A percentile compares a stretch with the other conserved stretches of the same genome.
These are phyloP conservation scores for Pachyramphus minor DNA, from an alignment of 2,113 vertebrate genomes.

Conservation along the genomic window DNA sequence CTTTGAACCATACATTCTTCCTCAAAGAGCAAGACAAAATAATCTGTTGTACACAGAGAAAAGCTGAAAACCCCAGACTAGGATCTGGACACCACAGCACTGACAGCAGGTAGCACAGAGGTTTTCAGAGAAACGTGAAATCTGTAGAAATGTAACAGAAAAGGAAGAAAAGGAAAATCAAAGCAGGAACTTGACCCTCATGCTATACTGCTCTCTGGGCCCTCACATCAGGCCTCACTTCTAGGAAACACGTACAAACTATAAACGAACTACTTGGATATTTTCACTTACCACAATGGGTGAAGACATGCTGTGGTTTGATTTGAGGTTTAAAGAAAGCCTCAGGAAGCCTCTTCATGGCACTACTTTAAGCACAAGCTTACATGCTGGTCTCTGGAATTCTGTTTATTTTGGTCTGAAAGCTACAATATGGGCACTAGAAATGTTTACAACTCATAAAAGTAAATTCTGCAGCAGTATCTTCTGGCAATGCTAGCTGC, in stretches of 20 bases:
- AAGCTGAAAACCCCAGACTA: not conserved
- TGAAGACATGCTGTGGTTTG: slow-evolving; percentile 55
- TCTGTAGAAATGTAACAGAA: not conserved
- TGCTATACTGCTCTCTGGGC: not conserved
- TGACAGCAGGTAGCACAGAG: not conserved
- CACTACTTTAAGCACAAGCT: slow-evolving; percentile 27
- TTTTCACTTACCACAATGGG: slow-evolving; percentile 37
- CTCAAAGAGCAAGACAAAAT: not conserved
- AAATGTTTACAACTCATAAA: slow-evolving; percentile 38
- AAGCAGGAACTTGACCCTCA: not conserved
- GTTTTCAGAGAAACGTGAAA: not conserved
- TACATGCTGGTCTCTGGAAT: slow-evolving; percentile 25
- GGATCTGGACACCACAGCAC: accelerated
- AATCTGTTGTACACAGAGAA: not conserved
- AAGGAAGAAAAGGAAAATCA: not conserved
- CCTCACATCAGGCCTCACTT: not conserved
- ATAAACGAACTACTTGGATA: slow-evolving; percentile 24
- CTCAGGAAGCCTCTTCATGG: slow-evolving; percentile 31
- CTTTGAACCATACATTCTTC: not conserved
- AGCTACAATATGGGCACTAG: slow-evolving; percentile 5
- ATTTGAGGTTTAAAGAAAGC: slow-evolving; percentile 53
- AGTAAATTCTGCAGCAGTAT: slow-evolving; percentile 12
- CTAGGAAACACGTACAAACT: slow-evolving; percentile 21
- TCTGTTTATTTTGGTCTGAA: slow-evolving; percentile 51
- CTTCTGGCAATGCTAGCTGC: not conserved